phyloP scores from a whole-genome alignment of 2,113 vertebrate species.

The Gnathonemus longibarbis region DNA sequence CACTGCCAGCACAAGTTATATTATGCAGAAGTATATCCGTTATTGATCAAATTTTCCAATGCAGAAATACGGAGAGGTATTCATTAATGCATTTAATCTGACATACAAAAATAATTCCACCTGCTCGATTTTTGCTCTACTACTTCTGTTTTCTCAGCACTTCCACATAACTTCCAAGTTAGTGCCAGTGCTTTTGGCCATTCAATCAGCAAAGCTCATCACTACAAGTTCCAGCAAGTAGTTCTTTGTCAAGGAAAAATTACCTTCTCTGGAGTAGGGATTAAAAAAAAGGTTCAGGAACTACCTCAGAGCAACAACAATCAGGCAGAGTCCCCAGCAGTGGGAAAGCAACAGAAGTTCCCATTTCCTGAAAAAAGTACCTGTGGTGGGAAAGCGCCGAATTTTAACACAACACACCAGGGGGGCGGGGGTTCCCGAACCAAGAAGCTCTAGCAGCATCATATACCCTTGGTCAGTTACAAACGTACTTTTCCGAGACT shows the following conservation, averaged over 20 bases:
- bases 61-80: background rate
- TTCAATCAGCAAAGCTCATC: background rate
- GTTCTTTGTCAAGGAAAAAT: background rate
- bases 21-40: background rate
- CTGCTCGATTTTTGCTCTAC: background rate
- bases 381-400: background rate
- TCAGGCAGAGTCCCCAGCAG: background rate
- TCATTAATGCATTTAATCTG: background rate
- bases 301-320: background rate
- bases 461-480: background rate
- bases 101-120: background rate
- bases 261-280: background rate
- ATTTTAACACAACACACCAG: background rate
- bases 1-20: background rate
- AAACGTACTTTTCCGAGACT: conserved; percentile 93
- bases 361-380: background rate
- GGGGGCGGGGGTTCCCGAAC: background rate
- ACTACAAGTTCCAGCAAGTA: background rate
- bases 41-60: background rate
- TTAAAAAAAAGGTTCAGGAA: background rate
- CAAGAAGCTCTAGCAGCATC: background rate
- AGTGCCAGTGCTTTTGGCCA: background rate
- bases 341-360: background rate
- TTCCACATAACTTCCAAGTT: background rate
- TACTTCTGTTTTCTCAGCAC: background rate